Evolutionary conservation across 2,888 invertebrate genomes (phyloP).

Genomic region (Myopa testacea): DNA sequence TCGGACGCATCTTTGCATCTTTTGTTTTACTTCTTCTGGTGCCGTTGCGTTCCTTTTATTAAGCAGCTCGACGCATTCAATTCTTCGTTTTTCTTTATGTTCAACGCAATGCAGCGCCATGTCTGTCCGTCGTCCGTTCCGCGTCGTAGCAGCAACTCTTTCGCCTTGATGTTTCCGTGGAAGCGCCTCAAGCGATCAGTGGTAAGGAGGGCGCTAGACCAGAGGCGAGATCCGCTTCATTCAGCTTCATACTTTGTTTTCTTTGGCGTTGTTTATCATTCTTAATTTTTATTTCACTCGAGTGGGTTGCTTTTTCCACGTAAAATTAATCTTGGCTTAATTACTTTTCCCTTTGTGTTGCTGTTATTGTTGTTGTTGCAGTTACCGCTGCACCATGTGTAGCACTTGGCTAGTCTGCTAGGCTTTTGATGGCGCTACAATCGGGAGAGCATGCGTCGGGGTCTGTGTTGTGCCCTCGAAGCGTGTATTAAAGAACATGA

Average conservation of each 20-base stretch:
- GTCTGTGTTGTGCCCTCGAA: too few species aligned
- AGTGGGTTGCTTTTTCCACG: slow-evolving; percentile 9
- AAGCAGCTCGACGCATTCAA: not conserved
- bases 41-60: slow-evolving; percentile 6
- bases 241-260: slow-evolving; percentile 1
- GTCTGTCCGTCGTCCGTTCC: not conserved
- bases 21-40: slow-evolving; percentile 15
- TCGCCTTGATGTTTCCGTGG: slow-evolving; percentile 25
- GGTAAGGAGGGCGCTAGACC: slow-evolving; percentile 19
- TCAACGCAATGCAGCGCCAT: not conserved
- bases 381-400: not conserved
- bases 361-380: slow-evolving; percentile 6
- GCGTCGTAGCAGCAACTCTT: not conserved
- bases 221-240: slow-evolving; percentile 4
- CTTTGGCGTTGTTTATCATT: not conserved
- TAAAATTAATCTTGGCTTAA: slow-evolving; percentile 60
- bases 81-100: not conserved
- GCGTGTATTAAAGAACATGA: too few species aligned
- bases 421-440: slow-evolving; percentile 24
- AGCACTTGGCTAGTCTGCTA: too few species aligned
- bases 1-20: slow-evolving; percentile 28
- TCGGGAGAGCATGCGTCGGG: slow-evolving; percentile 2
- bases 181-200: not conserved
- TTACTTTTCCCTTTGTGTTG: slow-evolving; percentile 53
- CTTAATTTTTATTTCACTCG: not conserved